phyloP scores from a whole-genome alignment of 2,113 vertebrate genomes.

The Strix uralensis region DNA sequence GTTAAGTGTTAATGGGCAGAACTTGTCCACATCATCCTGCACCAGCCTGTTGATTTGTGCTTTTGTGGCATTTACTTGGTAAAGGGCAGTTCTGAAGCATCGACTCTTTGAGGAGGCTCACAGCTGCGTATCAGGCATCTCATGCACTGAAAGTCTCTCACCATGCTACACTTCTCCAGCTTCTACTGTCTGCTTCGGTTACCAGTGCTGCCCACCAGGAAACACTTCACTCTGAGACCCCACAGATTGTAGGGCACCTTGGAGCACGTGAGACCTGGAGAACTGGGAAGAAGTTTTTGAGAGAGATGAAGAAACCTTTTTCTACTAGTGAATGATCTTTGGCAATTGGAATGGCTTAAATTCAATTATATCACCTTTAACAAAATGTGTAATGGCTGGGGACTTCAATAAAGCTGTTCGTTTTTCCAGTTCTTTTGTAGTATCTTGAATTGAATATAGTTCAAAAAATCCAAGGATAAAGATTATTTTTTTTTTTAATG shows the following conservation, averaged over 20 bases:
- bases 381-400: slow-evolving; percentile 21
- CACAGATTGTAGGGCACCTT: slow-evolving; percentile 16
- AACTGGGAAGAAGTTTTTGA: neutral
- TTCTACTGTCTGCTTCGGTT: slow-evolving; percentile 3
- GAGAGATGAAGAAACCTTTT: slow-evolving; percentile 11
- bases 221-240: neutral
- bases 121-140: neutral
- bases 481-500: neutral
- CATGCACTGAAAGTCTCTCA: slow-evolving; percentile 6
- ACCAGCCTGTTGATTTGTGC: slow-evolving; percentile 31
- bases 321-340: neutral
- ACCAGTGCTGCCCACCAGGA: slow-evolving; percentile 3
- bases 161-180: slow-evolving; percentile 3
- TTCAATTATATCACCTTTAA: neutral
- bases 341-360: neutral
- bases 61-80: slow-evolving; percentile 57
- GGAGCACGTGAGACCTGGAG: neutral
- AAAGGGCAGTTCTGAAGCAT: slow-evolving; percentile 29
- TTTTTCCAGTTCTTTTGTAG: neutral
- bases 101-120: slow-evolving; percentile 10
- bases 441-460: neutral
- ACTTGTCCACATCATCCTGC: neutral
- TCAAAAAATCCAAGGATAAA: neutral
- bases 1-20: neutral
- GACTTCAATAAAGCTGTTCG: slow-evolving; percentile 3